These are phyloP conservation scores for Aphrocallistes beatrix DNA, from an alignment of 37 sponge, comb jelly and placozoan species.

Conservation along the genomic window DNA sequence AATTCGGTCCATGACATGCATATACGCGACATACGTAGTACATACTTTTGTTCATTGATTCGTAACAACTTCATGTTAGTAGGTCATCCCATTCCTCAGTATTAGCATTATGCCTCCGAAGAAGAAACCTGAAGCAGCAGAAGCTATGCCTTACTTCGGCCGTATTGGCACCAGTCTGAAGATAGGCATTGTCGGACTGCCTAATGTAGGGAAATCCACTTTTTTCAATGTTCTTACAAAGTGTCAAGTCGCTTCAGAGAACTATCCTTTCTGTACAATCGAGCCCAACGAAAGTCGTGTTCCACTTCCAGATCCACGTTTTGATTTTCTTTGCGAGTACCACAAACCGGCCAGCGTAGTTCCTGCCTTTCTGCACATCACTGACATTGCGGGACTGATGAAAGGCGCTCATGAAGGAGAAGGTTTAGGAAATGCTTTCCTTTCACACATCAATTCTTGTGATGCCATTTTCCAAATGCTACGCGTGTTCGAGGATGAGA, in stretches of 20 bases:
- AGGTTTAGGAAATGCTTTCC: constrained; percentile 95
- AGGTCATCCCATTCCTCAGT: no score
- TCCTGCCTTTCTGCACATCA: constrained; percentile 80
- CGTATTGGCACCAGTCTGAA: constrained; percentile 92
- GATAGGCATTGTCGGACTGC: constrained; percentile 88
- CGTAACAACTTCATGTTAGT: no score
- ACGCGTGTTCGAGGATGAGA: constrained; percentile 89
- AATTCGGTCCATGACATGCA: no score
- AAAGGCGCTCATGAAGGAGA: constrained; percentile 97
- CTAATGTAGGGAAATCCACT: constrained; percentile 96
- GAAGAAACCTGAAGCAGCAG: constrained; percentile 55
- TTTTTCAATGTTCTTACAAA: constrained; percentile 95
- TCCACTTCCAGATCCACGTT: constrained; percentile 80
- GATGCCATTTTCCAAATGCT: constrained; percentile 86
- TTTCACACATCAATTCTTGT: constrained; percentile 86
- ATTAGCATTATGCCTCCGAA: constrained; percentile 69
- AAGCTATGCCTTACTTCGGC: constrained; percentile 62
- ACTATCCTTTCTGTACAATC: constrained; percentile 99
- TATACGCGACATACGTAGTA: neutral
- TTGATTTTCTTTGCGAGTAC: constrained; percentile 64
- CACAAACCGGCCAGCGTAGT: constrained; percentile 76
- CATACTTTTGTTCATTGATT: neutral
- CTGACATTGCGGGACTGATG: constrained; percentile 94
- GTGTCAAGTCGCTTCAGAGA: constrained; percentile 81
- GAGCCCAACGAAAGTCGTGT: constrained; percentile 98